Base-by-base conservation (phyloP, 2,797 vertebrate genomes). In the Pangasius macronema region DNA sequence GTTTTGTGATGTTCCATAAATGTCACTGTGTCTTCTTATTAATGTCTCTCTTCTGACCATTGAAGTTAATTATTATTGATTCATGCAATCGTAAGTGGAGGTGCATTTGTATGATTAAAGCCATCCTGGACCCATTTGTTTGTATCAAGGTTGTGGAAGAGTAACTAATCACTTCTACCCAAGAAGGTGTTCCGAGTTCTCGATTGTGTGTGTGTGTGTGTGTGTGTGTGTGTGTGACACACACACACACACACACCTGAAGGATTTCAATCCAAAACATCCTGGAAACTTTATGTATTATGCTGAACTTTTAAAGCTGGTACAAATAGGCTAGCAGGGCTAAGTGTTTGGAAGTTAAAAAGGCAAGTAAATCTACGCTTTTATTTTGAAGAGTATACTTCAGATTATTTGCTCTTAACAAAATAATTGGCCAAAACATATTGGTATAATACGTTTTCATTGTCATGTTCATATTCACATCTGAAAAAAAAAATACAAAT, bases 1-100 rank as follows among this genome's bases (percentile, higher is more conserved):
- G 81, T 75, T 1, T 22, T 53, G 59, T 63, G 79, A 80, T 57
- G 75, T 84, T 82, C 87, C 63, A 76, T 88, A 83, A 80, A 82
- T 22, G 85, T 87, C 88, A 82, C 46, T 53, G 3, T 86, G 82
- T 68, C 68, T 63, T 39, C 63, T 75, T 88, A 86, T 89, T 89
- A 88, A 89, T 13, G 80, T n/a, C 65, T 57, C 61, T 88, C 73
- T 84, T 85, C 65, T 57, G 55, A 36, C 75, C 6, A 59, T 67
- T 85, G 79, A 84, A 86, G 87, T 82, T 87, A 86, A 88, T 89
- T 87, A 85, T 82, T 88, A 88, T 89, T 84, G 90, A 91, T 89
- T 88, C 18, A 13, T 51, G 46, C 42, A 30, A 49, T 86, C 49
- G 42, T 39, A 84, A 82, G 83, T 24, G 27, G 80, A 75, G 46